Evolutionary conservation across 2,888 invertebrate genomes (phyloP).

Genomic region (Globia sparganii): DNA sequence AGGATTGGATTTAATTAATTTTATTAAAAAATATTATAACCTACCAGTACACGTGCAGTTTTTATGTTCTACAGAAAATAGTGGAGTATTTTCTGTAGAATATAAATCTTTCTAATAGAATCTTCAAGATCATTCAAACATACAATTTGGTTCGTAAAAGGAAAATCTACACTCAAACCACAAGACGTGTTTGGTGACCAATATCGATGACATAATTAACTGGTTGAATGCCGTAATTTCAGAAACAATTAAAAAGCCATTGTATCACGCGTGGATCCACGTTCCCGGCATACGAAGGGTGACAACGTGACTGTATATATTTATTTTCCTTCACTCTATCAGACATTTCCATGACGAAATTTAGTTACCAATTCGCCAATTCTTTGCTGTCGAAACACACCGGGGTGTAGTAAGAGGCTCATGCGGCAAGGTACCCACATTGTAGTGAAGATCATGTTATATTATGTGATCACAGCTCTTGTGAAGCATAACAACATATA

Average conservation of each 20-base stretch:
- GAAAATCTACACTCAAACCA: slow-evolving; percentile 11
- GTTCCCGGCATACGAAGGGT: too few relatives aligned
- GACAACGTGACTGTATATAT: neutral
- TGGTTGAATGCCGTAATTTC: too few relatives aligned
- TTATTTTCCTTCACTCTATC: neutral
- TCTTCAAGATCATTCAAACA: neutral
- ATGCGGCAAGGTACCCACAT: neutral
- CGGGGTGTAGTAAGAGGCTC: neutral
- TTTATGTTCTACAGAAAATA: neutral
- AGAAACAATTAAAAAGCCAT: too few relatives aligned
- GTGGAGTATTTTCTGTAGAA: too few relatives aligned
- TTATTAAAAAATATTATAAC: too few relatives aligned
- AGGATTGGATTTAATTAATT: too few relatives aligned
- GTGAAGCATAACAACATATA: neutral
- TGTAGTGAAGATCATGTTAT: neutral
- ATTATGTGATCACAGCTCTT: neutral
- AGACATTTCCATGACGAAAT: slow-evolving; percentile 29
- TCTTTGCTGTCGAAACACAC: slow-evolving; percentile 2
- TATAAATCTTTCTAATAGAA: neutral
- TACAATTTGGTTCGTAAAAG: neutral
- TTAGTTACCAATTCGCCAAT: neutral
- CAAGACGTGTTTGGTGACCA: neutral
- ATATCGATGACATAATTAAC: neutral
- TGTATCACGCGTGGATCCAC: too few relatives aligned
- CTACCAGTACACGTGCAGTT: neutral